Percentiles rank a stretch among this genome's conserved stretches.
phyloP scores from a whole-genome alignment of 2,797 vertebrate genomes.

The Coregonus sp. region DNA sequence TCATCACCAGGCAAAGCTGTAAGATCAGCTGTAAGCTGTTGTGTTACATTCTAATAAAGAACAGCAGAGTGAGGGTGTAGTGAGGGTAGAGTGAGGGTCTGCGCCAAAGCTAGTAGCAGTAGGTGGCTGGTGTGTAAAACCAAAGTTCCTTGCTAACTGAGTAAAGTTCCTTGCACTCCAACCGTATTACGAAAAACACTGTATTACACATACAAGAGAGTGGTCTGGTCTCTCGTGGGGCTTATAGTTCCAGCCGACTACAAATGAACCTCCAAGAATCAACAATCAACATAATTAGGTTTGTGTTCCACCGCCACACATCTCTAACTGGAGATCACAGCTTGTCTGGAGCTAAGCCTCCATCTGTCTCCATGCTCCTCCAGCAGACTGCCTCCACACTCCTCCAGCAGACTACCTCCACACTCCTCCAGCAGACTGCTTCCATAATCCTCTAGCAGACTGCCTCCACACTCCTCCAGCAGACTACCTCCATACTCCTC shows the following conservation, averaged over 20 bases:
- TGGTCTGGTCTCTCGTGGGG: not conserved
- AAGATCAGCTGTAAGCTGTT: not conserved
- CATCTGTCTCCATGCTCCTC: slow-evolving; percentile 18
- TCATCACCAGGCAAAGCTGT: not conserved
- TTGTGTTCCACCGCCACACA: not conserved
- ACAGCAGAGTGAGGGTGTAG: not conserved
- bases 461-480: no score
- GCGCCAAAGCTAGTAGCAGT: not conserved
- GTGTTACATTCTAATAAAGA: not conserved
- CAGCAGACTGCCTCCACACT: not conserved
- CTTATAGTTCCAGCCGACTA: not conserved
- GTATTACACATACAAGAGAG: not conserved
- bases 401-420: not conserved
- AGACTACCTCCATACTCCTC: no score
- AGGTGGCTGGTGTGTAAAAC: not conserved
- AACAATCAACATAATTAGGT: slow-evolving; percentile 5
- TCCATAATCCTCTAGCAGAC: not conserved
- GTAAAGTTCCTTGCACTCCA: no score
- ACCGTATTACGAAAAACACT: no score
- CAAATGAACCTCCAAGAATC: not conserved
- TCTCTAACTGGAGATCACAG: slow-evolving; percentile 5
- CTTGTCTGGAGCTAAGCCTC: slow-evolving; percentile 11
- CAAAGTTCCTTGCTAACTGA: not conserved
- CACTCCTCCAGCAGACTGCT: not conserved
- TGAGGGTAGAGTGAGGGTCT: no score